These are phyloP conservation scores for Ceratina calcarata DNA, from an alignment of 1,140 invertebrate genomes.

Conservation along the genomic window DNA sequence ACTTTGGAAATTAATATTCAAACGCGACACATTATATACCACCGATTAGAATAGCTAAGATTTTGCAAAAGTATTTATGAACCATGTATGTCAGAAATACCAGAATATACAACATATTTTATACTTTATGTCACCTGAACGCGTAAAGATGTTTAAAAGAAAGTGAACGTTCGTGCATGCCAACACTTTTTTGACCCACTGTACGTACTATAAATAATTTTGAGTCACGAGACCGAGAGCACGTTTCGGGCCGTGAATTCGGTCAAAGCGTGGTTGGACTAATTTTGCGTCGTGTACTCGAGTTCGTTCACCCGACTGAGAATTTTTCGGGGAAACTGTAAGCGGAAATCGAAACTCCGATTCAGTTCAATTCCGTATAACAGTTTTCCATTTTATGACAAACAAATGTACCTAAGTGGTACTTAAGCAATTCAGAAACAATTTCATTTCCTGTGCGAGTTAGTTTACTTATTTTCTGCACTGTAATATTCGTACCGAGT, in stretches of 20 bases:
- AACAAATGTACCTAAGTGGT: not conserved
- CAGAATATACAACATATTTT: no score
- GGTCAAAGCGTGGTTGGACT: slow-evolving; percentile 69
- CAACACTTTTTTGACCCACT: no score
- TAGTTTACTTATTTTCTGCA: not conserved
- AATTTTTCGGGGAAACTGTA: slow-evolving; percentile 48
- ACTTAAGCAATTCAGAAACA: not conserved
- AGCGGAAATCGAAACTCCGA: slow-evolving; percentile 19
- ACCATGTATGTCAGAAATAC: no score
- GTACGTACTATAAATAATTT: slow-evolving; percentile 71
- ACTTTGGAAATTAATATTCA: no score
- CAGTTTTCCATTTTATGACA: no score
- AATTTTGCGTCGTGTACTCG: slow-evolving; percentile 71
- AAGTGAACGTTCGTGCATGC: no score
- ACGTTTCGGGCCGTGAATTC: slow-evolving; percentile 67
- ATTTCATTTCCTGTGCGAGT: not conserved
- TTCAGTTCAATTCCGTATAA: not conserved
- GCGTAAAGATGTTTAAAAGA: no score
- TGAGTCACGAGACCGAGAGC: slow-evolving; percentile 63
- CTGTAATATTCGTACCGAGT: not conserved
- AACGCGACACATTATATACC: no score
- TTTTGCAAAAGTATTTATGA: no score
- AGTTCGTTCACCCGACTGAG: slow-evolving; percentile 70
- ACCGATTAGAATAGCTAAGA: no score
- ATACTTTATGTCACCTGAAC: no score